Evolutionary conservation across 1,140 invertebrate genomes (phyloP).

Genomic region (Yoshiicerus persimilis): DNA sequence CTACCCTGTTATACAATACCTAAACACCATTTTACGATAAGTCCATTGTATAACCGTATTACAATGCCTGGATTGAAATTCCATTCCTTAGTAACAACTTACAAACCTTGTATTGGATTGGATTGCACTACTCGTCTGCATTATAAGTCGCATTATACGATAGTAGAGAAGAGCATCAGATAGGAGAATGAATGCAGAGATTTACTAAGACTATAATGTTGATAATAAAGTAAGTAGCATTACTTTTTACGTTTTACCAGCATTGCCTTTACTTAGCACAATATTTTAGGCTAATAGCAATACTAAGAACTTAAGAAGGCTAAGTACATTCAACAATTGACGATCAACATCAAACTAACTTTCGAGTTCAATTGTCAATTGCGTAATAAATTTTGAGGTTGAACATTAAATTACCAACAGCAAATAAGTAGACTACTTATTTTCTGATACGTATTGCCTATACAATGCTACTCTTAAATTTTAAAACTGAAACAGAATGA

Average conservation of each 20-base stretch:
- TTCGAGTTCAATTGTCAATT: conserved; percentile 1
- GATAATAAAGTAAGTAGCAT: not conserved
- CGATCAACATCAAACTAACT: conserved; percentile 12
- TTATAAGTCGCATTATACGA: not conserved
- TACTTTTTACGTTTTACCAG: not conserved
- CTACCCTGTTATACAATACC: not conserved
- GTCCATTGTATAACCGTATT: not conserved
- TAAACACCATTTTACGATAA: not conserved
- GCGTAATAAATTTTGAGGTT: conserved; percentile 7
- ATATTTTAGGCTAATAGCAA: not conserved
- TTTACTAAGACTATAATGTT: not conserved
- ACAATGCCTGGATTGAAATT: not conserved
- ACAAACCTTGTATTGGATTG: not conserved
- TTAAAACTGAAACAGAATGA: not conserved
- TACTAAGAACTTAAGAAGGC: conserved; percentile 9
- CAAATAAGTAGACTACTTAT: not conserved
- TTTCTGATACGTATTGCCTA: not conserved
- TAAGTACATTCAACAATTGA: conserved; percentile 7
- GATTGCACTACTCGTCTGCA: not conserved
- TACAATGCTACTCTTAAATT: not conserved
- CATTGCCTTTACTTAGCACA: not conserved
- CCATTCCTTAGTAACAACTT: not conserved
- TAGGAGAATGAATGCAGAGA: not conserved
- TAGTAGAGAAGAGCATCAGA: not conserved
- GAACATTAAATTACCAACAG: not conserved